phyloP scores from a whole-genome alignment of 2,888 invertebrate genomes.

The Diarsia mendica region DNA sequence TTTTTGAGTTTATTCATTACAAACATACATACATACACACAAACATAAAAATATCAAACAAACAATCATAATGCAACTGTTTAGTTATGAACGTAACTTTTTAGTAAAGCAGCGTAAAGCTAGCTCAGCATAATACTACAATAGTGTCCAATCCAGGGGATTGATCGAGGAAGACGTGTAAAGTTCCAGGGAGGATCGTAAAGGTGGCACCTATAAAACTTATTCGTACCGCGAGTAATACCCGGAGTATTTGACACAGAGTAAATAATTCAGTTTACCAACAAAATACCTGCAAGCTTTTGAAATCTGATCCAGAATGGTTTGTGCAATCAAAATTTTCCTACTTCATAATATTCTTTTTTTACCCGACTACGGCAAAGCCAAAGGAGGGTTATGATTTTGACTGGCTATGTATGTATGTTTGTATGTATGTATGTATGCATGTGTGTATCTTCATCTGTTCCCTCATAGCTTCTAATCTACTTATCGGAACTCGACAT shows the following conservation, averaged over 20 bases:
- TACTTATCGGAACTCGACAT: no score
- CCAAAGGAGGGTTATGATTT: no score
- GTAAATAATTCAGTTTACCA: conserved; percentile 20
- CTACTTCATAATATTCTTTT: no score
- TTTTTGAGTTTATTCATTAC: no score
- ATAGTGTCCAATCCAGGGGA: conserved; percentile 42
- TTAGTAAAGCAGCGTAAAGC: conserved; percentile 1
- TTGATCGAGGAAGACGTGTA: conserved; percentile 56
- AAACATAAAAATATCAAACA: no score
- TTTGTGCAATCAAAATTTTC: neutral
- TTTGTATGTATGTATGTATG: no score
- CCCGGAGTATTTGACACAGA: conserved; percentile 32
- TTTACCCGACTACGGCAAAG: no score
- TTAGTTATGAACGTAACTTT: neutral
- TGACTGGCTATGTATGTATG: no score
- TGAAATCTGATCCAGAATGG: neutral
- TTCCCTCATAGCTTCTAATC: no score
- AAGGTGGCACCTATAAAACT: conserved; percentile 54
- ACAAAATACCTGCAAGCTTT: neutral
- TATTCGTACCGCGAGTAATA: conserved; percentile 27
- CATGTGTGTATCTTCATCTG: no score
- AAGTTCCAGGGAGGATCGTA: conserved; percentile 58
- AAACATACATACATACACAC: no score
- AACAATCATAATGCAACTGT: no score
- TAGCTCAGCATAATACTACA: conserved; percentile 23